Evolutionary conservation across 2,113 vertebrate genomes (phyloP).

Genomic region (Notarius lentiginosus): DNA sequence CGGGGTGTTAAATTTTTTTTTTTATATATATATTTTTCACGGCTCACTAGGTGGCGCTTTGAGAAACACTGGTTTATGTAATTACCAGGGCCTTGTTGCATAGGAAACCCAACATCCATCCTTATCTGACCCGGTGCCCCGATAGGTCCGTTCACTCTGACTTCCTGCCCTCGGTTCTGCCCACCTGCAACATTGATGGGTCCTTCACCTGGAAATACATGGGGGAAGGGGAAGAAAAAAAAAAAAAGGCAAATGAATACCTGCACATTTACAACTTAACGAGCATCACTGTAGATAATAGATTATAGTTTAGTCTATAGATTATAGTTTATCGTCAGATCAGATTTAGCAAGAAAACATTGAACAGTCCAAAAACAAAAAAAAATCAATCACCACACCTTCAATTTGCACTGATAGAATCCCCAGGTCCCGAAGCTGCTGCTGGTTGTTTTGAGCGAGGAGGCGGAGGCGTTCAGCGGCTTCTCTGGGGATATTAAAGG

Average conservation of each 20-base stretch:
- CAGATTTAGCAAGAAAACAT: not conserved
- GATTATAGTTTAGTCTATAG: too few species aligned
- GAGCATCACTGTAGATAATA: not conserved
- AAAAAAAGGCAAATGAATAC: not conserved
- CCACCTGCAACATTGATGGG: conserved; percentile 89
- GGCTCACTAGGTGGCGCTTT: too few species aligned
- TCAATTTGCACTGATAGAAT: conserved; percentile 98
- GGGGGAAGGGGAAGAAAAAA: not conserved
- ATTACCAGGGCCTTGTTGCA: conserved; percentile 86
- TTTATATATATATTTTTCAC: too few species aligned
- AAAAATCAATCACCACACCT: conserved; percentile 74
- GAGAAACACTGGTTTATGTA: not conserved
- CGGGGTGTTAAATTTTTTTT: too few species aligned
- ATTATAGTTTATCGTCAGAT: not conserved
- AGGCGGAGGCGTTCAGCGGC: conserved; percentile 90
- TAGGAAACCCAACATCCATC: conserved; percentile 84
- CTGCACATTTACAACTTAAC: not conserved
- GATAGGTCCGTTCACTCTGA: conserved; percentile 92
- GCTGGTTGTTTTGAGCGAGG: conserved; percentile 95
- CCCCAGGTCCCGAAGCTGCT: conserved; percentile 94
- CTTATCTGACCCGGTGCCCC: conserved; percentile 80
- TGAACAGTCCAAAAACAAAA: not conserved
- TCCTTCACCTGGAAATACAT: conserved; percentile 82
- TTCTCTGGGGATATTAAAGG: conserved; percentile 96
- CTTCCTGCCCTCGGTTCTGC: conserved; percentile 89